A percentile compares a stretch with the other conserved stretches of the same genome.
Evolutionary conservation across 2,113 vertebrate species (phyloP).

Genomic region (Dicerorhinus sumatrensis): DNA sequence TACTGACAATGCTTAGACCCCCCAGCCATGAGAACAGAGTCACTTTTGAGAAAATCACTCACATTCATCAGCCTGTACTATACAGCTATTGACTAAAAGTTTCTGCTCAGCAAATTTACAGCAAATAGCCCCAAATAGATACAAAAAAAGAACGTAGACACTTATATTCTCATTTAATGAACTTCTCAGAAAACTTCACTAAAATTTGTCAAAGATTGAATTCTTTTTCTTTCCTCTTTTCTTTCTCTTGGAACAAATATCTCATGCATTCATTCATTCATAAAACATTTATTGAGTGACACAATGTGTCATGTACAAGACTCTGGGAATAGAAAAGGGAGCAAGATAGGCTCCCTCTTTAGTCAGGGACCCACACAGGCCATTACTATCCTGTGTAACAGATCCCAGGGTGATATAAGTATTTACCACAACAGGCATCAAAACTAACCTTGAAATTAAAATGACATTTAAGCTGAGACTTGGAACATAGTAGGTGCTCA

Average conservation of each 20-base stretch:
- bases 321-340: not conserved
- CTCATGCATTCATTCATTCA: not conserved
- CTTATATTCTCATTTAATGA: slow-evolving; percentile 18
- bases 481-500: not conserved
- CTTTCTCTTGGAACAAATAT: slow-evolving; percentile 39
- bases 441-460: not conserved
- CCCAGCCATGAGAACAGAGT: not conserved
- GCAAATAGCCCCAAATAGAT: not conserved
- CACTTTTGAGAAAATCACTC: not conserved
- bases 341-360: not conserved
- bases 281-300: not conserved
- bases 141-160: not conserved
- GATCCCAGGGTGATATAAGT: not conserved
- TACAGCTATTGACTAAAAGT: not conserved
- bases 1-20: not conserved
- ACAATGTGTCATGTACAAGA: not conserved
- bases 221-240: slow-evolving; percentile 19
- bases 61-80: not conserved
- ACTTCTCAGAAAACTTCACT: not conserved
- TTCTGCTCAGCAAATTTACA: not conserved
- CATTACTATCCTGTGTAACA: not conserved
- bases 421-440: not conserved
- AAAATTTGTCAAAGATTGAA: not conserved
- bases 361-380: not conserved
- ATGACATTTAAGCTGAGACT: not conserved